These are phyloP conservation scores for Catonia carolina DNA, from an alignment of 2,888 invertebrate species.

Conservation along the genomic window DNA sequence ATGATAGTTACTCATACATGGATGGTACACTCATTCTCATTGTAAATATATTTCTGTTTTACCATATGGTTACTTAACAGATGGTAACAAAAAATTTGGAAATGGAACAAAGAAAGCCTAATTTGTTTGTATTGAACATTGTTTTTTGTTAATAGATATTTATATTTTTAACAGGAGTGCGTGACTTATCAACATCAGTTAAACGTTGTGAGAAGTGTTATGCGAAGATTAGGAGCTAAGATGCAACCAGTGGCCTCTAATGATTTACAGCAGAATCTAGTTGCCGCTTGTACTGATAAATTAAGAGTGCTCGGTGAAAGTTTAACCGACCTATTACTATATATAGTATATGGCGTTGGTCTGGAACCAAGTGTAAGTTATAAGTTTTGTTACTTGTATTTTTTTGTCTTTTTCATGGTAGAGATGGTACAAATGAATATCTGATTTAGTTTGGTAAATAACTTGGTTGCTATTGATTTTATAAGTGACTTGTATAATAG, in stretches of 20 bases:
- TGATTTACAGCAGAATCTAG: slow-evolving; percentile 43
- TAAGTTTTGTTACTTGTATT: too few species aligned
- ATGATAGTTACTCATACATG: too few species aligned
- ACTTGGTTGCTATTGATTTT: too few species aligned
- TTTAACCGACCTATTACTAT: slow-evolving; percentile 71
- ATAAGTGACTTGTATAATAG: neutral
- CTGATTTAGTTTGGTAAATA: too few species aligned
- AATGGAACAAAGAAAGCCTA: too few species aligned
- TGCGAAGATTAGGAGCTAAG: slow-evolving; percentile 42
- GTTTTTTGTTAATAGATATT: too few species aligned
- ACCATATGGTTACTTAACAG: too few species aligned
- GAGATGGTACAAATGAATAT: too few species aligned
- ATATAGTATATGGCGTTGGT: slow-evolving; percentile 57
- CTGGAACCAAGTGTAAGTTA: slow-evolving; percentile 43
- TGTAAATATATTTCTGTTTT: too few species aligned
- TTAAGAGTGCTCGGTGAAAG: slow-evolving; percentile 73
- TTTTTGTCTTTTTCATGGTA: neutral
- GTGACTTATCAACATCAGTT: slow-evolving; percentile 82
- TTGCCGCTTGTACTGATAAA: slow-evolving; percentile 72
- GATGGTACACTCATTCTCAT: too few species aligned
- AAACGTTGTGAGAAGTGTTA: slow-evolving; percentile 71
- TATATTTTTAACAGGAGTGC: slow-evolving; percentile 65
- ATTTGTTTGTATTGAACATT: too few species aligned
- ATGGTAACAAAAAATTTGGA: too few species aligned
- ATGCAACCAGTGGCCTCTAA: slow-evolving; percentile 36